phyloP scores from a whole-genome alignment of 1,140 invertebrate genomes.

The Euwallacea fornicatus region DNA sequence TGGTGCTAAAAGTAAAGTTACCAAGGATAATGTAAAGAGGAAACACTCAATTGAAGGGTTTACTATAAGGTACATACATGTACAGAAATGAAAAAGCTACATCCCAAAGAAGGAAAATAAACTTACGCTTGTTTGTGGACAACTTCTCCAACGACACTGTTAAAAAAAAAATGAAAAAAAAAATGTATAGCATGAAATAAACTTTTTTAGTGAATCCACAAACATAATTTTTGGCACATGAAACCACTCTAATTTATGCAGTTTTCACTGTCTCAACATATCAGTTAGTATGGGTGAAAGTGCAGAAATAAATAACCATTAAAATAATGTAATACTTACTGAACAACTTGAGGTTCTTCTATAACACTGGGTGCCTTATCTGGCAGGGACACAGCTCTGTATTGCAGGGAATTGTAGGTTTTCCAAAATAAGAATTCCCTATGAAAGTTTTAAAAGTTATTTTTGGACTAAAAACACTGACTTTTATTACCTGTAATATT shows the following conservation, averaged over 20 bases:
- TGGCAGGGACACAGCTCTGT: conserved; percentile 72
- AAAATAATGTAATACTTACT: conserved; percentile 60
- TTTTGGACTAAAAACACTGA: not conserved
- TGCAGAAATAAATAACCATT: not conserved
- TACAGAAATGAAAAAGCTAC: too few relatives aligned
- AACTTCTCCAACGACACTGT: conserved; percentile 67
- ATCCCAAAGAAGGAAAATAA: not conserved
- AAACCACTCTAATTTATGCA: too few relatives aligned
- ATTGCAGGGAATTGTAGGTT: conserved; percentile 70
- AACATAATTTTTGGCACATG: too few relatives aligned
- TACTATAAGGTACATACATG: too few relatives aligned
- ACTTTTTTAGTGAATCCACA: too few relatives aligned
- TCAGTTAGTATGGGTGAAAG: not conserved
- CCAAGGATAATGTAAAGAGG: too few relatives aligned
- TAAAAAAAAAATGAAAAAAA: conserved; percentile 15
- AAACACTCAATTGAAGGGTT: too few relatives aligned
- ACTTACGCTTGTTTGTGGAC: conserved; percentile 75
- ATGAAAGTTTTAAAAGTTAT: not conserved
- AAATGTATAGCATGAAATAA: too few relatives aligned
- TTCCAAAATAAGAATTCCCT: conserved; percentile 82
- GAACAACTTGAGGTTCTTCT: conserved; percentile 70
- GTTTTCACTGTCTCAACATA: too few relatives aligned
- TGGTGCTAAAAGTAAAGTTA: too few relatives aligned
- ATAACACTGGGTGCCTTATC: conserved; percentile 64
- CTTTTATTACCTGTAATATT: conserved; percentile 71